Conservation (phyloP, 2,113 vertebrate genomes). For the Podocnemis expansa region DNA sequence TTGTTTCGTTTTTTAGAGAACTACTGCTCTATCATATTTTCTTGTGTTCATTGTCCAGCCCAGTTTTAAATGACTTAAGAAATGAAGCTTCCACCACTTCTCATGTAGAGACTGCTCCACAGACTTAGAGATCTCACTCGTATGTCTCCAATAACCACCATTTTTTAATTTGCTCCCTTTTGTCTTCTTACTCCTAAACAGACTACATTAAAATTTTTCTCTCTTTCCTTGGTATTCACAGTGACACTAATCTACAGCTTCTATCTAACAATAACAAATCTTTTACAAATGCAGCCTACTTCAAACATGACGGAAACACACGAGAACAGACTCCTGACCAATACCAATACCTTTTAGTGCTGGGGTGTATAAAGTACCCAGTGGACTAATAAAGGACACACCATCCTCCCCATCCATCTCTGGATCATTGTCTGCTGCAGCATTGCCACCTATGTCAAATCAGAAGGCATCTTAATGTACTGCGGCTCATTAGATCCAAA, state of each 20-base stretch:
- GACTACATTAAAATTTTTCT: neutral
- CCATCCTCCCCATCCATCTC: conserved; percentile 93
- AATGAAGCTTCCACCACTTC: neutral
- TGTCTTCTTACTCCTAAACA: neutral
- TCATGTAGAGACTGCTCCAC: neutral
- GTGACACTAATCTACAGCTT: neutral
- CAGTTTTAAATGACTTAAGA: neutral
- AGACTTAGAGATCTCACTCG: neutral
- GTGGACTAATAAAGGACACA: conserved; percentile 91
- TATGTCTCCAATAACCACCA: neutral
- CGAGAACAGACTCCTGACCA: conserved; percentile 4
- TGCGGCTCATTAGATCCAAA: conserved; percentile 9
- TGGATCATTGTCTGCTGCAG: conserved; percentile 86
- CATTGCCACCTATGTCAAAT: conserved; percentile 89
- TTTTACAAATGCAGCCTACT: neutral
- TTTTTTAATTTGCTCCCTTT: neutral
- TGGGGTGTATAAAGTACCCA: conserved; percentile 87
- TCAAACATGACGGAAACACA: neutral
- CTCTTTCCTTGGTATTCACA: neutral
- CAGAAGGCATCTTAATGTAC: conserved; percentile 70
- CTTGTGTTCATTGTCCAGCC: neutral
- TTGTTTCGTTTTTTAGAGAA: too few species aligned
- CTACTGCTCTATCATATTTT: neutral
- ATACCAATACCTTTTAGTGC: conserved; percentile 91
- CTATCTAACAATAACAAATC: neutral